phyloP scores from a whole-genome alignment of 2,888 invertebrate species.

The Apodemia zela region DNA sequence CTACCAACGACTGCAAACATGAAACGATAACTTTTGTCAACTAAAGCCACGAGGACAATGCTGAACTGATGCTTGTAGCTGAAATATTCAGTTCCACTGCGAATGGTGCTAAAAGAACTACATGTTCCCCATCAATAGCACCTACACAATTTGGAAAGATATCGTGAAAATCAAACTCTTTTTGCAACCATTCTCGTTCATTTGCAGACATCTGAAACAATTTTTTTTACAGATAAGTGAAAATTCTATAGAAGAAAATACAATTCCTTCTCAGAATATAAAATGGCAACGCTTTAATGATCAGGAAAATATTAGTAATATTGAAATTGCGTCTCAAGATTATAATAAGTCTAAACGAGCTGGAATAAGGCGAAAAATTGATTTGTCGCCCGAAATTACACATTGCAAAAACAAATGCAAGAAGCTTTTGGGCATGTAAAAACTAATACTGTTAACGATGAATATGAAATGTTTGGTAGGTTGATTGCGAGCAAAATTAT shows the following conservation, averaged over 20 bases:
- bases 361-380: neutral
- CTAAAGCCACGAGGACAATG: neutral
- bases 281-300: no score
- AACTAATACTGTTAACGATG: neutral
- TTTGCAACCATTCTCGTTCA: neutral
- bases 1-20: conserved; percentile 33
- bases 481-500: neutral
- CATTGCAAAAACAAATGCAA: neutral
- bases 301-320: no score
- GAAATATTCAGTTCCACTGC: neutral
- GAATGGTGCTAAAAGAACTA: neutral
- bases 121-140: no score
- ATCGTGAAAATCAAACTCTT: neutral
- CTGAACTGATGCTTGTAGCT: neutral
- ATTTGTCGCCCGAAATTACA: neutral
- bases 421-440: neutral
- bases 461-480: conserved; percentile 2
- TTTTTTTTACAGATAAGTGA: neutral
- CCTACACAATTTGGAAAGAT: neutral
- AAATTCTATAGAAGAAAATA: neutral
- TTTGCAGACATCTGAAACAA: neutral
- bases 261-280: no score
- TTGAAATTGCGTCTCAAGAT: no score
- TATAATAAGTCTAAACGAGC: neutral
- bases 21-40: conserved; percentile 28